phyloP scores from a whole-genome alignment of 2,113 vertebrate species.

The Odocoileus hemionus region DNA sequence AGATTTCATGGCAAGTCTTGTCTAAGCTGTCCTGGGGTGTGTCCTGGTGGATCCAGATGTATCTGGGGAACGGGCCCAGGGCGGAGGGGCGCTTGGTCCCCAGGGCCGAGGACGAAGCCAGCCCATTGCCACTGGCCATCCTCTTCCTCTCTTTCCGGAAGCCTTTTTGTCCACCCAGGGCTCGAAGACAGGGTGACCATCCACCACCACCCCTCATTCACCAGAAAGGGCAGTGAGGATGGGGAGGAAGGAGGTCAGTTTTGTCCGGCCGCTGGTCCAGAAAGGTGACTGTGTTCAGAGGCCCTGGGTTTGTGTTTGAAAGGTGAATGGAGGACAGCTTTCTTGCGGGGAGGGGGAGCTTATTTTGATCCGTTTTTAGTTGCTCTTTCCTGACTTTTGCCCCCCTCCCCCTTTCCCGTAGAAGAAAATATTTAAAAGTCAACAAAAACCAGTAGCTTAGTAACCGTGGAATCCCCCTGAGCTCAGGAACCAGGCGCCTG shows the following conservation, averaged over 20 bases:
- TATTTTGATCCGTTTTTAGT: conserved; percentile 41
- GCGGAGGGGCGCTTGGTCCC: conserved; percentile 65
- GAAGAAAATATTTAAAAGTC: conserved; percentile 67
- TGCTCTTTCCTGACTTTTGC: conserved; percentile 53
- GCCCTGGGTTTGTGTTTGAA: neutral
- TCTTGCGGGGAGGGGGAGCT: conserved; percentile 50
- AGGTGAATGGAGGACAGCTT: neutral
- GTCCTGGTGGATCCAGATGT: conserved; percentile 84
- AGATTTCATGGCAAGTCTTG: conserved; percentile 82
- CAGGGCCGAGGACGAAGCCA: neutral
- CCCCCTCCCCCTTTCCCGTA: conserved; percentile 56
- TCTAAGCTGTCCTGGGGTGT: conserved; percentile 83
- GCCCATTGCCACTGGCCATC: conserved; percentile 37
- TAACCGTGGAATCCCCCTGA: conserved; percentile 71
- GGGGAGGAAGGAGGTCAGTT: neutral
- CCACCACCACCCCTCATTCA: conserved; percentile 60
- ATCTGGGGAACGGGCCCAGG: conserved; percentile 83
- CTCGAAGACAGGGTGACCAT: conserved; percentile 35
- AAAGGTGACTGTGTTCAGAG: neutral
- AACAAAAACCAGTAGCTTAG: conserved; percentile 74
- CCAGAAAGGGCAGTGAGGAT: conserved; percentile 11
- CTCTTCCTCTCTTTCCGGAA: conserved; percentile 59
- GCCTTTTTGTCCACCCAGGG: neutral
- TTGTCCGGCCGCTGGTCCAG: neutral
- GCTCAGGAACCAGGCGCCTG: conserved; percentile 59